These are phyloP conservation scores for Galeruca laticollis DNA, from an alignment of 2,888 invertebrate genomes.

Conservation along the genomic window DNA sequence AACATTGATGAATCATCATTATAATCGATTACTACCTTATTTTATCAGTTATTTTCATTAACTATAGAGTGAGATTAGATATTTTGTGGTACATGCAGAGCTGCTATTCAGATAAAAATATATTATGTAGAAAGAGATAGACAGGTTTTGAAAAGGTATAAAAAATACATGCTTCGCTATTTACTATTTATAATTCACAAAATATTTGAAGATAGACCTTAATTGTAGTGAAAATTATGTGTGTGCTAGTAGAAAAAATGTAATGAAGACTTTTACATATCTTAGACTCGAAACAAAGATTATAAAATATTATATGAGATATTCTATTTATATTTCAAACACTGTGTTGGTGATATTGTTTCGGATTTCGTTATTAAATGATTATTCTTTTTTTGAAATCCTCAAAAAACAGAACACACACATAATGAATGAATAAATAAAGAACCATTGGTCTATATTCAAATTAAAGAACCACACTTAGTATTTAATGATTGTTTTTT, in stretches of 20 bases:
- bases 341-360: too few relatives aligned
- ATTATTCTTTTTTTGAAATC: neutral
- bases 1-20: too few relatives aligned
- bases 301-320: too few relatives aligned
- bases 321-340: too few relatives aligned
- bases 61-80: neutral
- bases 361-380: neutral
- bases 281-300: neutral
- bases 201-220: conserved; percentile 1
- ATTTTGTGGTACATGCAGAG: neutral
- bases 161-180: conserved; percentile 1
- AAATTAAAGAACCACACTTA: conserved; percentile 28
- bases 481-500: conserved; percentile 30
- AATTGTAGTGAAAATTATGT: neutral
- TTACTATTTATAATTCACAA: neutral
- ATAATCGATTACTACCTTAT: too few relatives aligned
- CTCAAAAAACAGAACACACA: too few relatives aligned
- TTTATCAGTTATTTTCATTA: too few relatives aligned
- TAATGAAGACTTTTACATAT: neutral
- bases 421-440: too few relatives aligned
- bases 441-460: conserved; percentile 23
- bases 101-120: neutral
- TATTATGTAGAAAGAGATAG: neutral
- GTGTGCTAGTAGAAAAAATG: neutral
- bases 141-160: neutral